Percentiles rank a stretch among this genome's conserved stretches.
These are phyloP conservation scores for Aspidoscelis tigris DNA, from an alignment of 2,113 vertebrate genomes.

Conservation along the genomic window DNA sequence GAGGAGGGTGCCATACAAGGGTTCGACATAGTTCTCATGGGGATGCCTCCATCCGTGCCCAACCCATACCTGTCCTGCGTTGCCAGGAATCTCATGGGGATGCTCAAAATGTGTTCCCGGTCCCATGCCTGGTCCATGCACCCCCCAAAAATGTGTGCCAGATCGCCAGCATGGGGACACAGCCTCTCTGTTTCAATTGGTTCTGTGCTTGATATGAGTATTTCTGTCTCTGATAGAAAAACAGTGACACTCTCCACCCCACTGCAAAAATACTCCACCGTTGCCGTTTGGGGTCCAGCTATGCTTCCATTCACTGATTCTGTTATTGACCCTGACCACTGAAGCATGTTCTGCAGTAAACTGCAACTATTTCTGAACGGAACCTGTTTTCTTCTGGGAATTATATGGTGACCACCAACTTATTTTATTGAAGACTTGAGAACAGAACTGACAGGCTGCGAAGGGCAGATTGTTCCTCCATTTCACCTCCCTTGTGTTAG, in stretches of 20 bases:
- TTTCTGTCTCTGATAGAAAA: constrained; percentile 37
- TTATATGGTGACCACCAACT: constrained; percentile 19
- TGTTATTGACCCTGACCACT: constrained; percentile 10
- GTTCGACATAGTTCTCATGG: too few species aligned
- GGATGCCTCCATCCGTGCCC: too few species aligned
- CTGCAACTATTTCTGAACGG: neutral
- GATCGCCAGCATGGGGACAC: too few species aligned
- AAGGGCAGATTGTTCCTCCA: constrained; percentile 46
- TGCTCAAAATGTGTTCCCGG: too few species aligned
- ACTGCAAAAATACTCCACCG: constrained; percentile 29
- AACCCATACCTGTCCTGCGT: too few species aligned
- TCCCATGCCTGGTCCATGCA: too few species aligned
- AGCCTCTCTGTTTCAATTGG: constrained; percentile 19
- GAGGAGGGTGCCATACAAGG: too few species aligned
- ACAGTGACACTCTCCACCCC: constrained; percentile 16
- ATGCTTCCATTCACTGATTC: constrained; percentile 39
- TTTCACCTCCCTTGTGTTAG: constrained; percentile 48
- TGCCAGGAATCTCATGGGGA: too few species aligned
- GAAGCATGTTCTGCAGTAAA: constrained; percentile 47
- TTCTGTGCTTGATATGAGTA: constrained; percentile 1
- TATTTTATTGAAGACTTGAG: constrained; percentile 32
- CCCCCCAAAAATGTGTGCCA: too few species aligned
- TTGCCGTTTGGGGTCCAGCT: neutral
- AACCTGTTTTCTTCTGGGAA: neutral
- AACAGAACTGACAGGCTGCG: constrained; percentile 34